Evolutionary conservation across 2,113 vertebrate species (phyloP), one percentile per base, ranked within the genome.

Genomic region (Heterochromis multidens): DNA sequence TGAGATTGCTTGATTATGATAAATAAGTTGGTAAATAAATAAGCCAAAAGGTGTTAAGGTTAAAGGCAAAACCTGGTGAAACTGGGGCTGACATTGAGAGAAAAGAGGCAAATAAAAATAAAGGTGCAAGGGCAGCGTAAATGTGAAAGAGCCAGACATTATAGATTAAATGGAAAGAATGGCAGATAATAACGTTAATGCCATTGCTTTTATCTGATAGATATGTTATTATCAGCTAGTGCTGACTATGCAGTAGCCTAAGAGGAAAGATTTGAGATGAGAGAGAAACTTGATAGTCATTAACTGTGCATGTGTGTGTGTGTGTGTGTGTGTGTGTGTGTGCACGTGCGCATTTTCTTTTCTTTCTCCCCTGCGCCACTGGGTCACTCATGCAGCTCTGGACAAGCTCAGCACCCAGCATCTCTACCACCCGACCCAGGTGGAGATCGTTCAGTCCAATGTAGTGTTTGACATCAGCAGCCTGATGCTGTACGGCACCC

Each of bases 401-500:
- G 99, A 98, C 94, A 99, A 99, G 94, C 94, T 99, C 92, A 97
- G 98, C 96, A 96, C 97, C 91, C 98, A 98, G 78, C 95, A 97
- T 78, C 88, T 97, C 87, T 98, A 98, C 86, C 97, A 98, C 61
- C 95, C 97, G 16, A 97, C 97, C 91, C 98, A 98, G 95, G 98
- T 99, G 93, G 99, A 99, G 96, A 98, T 99, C 23, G 99, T 99
- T 80, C 98, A 99, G 94, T 98, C 97, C 95, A 99, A 97, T 37
- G 98, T 99, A 93, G 99, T 99, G 87, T 99, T 99, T 65, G 99
- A 99, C 90, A 99, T 99, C 89, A 98, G 98, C 95, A 99, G 99
- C 94, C 97, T 99, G 90, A 99, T 99, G 97, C 93, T 99, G 3
- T 99, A 99, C 6, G 99, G 98, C 83, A 99, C 99, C 14, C 98